Base-by-base conservation (phyloP, 1,140 invertebrate species). In the Leptopilina clavipes region DNA sequence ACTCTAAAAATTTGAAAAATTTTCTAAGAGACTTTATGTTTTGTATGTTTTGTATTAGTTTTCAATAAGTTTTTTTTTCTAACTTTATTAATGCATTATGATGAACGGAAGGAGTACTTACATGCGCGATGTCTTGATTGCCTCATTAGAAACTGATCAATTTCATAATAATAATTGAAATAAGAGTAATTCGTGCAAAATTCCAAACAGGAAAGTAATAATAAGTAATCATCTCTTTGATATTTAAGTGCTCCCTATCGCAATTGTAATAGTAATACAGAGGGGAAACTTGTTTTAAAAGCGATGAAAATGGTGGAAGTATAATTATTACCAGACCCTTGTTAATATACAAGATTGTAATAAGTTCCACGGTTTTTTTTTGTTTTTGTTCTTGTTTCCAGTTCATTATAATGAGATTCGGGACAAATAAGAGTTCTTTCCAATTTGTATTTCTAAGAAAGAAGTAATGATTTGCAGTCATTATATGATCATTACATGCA, bases 311-410 rank as follows among this genome's bases (percentile, higher is more conserved):
- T 17, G n/a, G 17, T 52, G 5, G 3, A 52, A 17, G n/a, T 17
- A 52, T 52, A 52, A 52, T 52, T 52, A 52, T 17, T 52, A 52
- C n/a, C 48, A 52, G n/a, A 8, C 5, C 3, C 48, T 52, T 17
- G 48, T 52, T 52, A 52, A 52, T 52, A 52, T 52, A 48, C 44
- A 48, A 48, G 44, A n/a, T 52, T 52, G 48, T 52, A 52, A 52
- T 52, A 52, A 52, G 17, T 52, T 52, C 14, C 48, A 52, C 1
- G 1, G 5, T 31, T n/a, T 52, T 52, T 52, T 48, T 48, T 52
- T 52, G 2, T 40, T 40, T 8, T 9, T 40, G 37, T 6, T 40
- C 8, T 40, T 17, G 3, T 52, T 52, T n/a, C 0, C 12, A 17
- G n/a, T 52, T 17, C 14, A 52, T 52, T 52, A 52, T 52, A 52